Conservation (phyloP, 2,888 invertebrate genomes). For the Tuberolachnus salignus region DNA sequence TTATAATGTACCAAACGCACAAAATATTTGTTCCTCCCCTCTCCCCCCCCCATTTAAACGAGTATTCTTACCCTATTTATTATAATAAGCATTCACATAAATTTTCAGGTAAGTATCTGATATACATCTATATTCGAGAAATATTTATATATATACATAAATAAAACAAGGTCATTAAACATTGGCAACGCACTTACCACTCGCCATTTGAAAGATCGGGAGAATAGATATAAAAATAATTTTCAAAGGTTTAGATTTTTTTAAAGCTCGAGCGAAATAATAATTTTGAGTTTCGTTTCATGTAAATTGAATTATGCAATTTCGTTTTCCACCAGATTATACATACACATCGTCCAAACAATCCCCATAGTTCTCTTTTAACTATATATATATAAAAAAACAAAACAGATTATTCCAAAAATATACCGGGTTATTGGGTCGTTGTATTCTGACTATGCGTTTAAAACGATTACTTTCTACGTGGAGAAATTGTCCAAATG, state of each 20-base stretch:
- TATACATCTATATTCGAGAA: constrained; percentile 13
- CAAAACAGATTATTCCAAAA: no score
- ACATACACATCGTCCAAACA: no score
- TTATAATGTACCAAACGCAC: constrained; percentile 50
- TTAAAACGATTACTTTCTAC: no score
- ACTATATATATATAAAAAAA: no score
- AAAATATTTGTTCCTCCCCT: constrained; percentile 30
- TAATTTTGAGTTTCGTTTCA: constrained; percentile 16
- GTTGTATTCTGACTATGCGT: no score
- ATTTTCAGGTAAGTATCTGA: constrained; percentile 50
- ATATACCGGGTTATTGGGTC: no score
- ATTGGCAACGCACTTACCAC: constrained; percentile 2
- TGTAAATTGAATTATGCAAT: no score
- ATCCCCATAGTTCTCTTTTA: no score
- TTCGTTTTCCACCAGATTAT: no score
- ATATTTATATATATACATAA: constrained; percentile 4
- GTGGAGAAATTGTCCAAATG: no score
- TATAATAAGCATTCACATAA: constrained; percentile 52
- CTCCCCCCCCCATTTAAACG: constrained; percentile 33
- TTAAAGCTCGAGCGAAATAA: neutral
- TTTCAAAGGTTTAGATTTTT: constrained; percentile 18
- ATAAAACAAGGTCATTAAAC: constrained; percentile 36
- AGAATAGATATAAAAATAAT: constrained; percentile 50
- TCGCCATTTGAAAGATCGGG: neutral
- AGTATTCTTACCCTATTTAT: constrained; percentile 8